Base-by-base conservation (phyloP, 2,797 vertebrate genomes). In the Ctenosaura bakeri region DNA sequence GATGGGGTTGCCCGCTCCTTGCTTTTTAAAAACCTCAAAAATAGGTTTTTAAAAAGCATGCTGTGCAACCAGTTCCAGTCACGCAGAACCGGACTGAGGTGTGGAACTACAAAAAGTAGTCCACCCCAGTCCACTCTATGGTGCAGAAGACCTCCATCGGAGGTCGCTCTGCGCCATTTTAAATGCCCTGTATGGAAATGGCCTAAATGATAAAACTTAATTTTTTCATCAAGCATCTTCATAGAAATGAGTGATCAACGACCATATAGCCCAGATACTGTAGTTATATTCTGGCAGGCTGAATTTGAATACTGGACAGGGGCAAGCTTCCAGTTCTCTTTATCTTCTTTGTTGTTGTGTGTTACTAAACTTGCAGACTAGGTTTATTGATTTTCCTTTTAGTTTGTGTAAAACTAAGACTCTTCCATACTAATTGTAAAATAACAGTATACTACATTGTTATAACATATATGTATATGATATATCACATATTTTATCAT, bases 211-310 rank as follows among this genome's bases (percentile, higher is more conserved):
- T 1, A 29, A 29, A 81, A 20, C 0, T 85, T 32, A 0, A 0
- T 87, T 69, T 90, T 90, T 12, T 20, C 9, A 66, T 54, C 54
- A 81, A 52, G 54, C 46, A 71, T n/a, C 80, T 83, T 62, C 2
- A 38, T 56, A 29, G 35, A 10, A 83, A n/a, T 16, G 3, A 6
- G 69, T 10, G 26, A 29, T 1, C 24, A 52, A 29, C 16, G 18
- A 1, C 22, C 56, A 14, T 32, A 42, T 14, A n/a, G 10, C 52
- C 4, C 35, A 73, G 8, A 35, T 9, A 46, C 54, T 89, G 24
- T n/a, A 56, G 4, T n/a, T 62, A 38, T 74, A 2, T 38, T 74
- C 8, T 69, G 29, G 9, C 64, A 69, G 66, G 32, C 9, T 52
- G 22, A 66, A 83, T 50, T 62, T 50, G 7, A 18, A 1, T 0